Conservation (phyloP, 2,888 invertebrate species). For the Cerceris rybyensis region DNA sequence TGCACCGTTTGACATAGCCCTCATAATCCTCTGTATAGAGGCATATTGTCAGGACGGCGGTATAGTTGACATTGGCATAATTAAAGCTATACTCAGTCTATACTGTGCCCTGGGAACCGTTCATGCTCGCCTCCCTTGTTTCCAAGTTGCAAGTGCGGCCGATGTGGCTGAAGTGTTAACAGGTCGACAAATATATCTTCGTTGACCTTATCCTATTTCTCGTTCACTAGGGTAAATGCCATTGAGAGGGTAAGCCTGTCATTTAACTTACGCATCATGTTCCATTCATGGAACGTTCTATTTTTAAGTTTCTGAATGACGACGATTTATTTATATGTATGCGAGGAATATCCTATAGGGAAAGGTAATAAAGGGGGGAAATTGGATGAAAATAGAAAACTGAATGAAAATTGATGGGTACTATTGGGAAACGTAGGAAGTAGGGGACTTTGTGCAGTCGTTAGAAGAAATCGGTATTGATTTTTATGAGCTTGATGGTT, state of each 20-base stretch:
- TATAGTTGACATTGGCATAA: slow-evolving; percentile 41
- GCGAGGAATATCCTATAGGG: no score
- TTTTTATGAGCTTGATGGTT: no score
- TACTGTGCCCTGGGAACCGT: slow-evolving; percentile 14
- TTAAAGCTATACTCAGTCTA: slow-evolving; percentile 35
- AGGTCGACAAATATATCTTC: slow-evolving; percentile 9
- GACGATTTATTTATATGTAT: no score
- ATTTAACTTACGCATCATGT: no score
- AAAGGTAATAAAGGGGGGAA: no score
- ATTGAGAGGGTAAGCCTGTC: background rate
- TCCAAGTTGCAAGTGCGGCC: slow-evolving; percentile 16
- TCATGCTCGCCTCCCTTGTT: slow-evolving; percentile 9
- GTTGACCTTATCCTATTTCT: slow-evolving; percentile 11
- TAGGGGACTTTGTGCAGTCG: no score
- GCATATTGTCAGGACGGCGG: slow-evolving; percentile 46
- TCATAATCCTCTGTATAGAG: slow-evolving; percentile 43
- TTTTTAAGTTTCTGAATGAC: no score
- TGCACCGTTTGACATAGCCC: slow-evolving; percentile 54
- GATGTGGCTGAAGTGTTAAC: slow-evolving; percentile 10
- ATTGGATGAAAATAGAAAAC: no score
- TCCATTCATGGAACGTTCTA: no score
- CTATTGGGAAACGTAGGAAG: no score
- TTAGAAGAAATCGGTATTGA: no score
- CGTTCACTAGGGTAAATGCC: background rate
- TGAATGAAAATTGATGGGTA: no score